These are phyloP conservation scores for Epizoanthus fatuus DNA, from an alignment of 92 coral and sea anemone genomes.

Conservation along the genomic window DNA sequence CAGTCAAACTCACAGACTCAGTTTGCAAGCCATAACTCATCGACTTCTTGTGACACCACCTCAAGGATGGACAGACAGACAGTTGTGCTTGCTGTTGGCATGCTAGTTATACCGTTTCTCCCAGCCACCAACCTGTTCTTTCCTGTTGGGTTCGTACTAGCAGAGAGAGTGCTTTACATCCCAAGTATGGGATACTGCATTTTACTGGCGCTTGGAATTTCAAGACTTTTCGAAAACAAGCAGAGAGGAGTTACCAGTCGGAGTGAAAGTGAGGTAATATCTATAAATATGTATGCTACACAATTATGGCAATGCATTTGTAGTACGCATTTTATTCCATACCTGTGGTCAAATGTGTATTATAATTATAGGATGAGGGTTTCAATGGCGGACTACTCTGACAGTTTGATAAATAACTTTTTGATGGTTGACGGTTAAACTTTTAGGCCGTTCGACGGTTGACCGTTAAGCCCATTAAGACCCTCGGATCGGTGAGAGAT, in stretches of 20 bases:
- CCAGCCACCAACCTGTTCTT: conserved; percentile 86
- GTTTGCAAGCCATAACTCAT: background rate
- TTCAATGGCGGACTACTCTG: too few species aligned
- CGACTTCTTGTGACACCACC: background rate
- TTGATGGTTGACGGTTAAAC: too few species aligned
- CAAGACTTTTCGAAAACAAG: conserved; percentile 40
- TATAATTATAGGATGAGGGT: too few species aligned
- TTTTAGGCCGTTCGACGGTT: too few species aligned
- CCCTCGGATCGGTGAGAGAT: too few species aligned
- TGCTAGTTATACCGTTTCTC: conserved; percentile 73
- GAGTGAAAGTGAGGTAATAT: conserved; percentile 19
- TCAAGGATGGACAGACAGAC: conserved; percentile 56
- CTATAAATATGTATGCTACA: background rate
- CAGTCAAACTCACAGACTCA: background rate
- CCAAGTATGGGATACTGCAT: conserved; percentile 86
- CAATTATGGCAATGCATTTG: too few species aligned
- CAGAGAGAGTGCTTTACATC: conserved; percentile 82
- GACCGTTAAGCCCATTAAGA: too few species aligned
- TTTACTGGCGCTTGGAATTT: conserved; percentile 73
- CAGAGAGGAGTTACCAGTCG: background rate
- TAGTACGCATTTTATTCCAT: too few species aligned
- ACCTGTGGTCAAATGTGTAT: too few species aligned
- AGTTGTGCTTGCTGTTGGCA: conserved; percentile 57
- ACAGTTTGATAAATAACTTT: too few species aligned
- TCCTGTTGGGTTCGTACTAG: conserved; percentile 87